Percentiles rank a stretch among this genome's conserved stretches.
phyloP scores from a whole-genome alignment of 2,113 vertebrate genomes.

The Chitala chitala region DNA sequence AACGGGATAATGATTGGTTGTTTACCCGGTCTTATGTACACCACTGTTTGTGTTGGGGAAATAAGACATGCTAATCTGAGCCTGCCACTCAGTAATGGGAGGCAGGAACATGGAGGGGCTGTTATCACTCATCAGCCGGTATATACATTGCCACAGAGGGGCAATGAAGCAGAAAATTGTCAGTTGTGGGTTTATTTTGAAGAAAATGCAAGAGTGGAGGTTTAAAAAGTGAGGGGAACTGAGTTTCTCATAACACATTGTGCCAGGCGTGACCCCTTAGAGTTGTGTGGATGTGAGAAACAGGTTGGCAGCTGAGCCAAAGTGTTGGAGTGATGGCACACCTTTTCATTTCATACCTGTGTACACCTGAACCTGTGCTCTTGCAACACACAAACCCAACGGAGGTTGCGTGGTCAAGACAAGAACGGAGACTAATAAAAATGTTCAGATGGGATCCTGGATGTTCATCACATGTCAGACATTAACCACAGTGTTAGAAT shows the following conservation, averaged over 20 bases:
- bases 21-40: constrained; percentile 42
- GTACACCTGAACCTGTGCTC: not conserved
- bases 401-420: not conserved
- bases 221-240: not conserved
- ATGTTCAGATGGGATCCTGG: too few species aligned
- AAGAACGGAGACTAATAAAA: too few species aligned
- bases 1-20: constrained; percentile 40
- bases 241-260: not conserved
- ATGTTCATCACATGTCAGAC: too few species aligned
- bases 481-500: too few species aligned
- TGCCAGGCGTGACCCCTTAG: not conserved
- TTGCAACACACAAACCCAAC: not conserved
- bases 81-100: constrained; percentile 31
- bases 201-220: not conserved
- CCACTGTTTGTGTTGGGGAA: constrained; percentile 45
- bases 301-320: too few species aligned
- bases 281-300: too few species aligned
- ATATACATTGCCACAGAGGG: constrained; percentile 17
- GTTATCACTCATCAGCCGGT: constrained; percentile 30
- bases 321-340: too few species aligned
- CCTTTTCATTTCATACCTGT: too few species aligned
- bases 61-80: constrained; percentile 50
- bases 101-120: constrained; percentile 2
- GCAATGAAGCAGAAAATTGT: constrained; percentile 40
- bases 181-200: constrained; percentile 36